A percentile compares a stretch with the other conserved stretches of the same genome.
Conservation (phyloP, 2,113 vertebrate genomes). For the Corythoichthys haematopterus region DNA sequence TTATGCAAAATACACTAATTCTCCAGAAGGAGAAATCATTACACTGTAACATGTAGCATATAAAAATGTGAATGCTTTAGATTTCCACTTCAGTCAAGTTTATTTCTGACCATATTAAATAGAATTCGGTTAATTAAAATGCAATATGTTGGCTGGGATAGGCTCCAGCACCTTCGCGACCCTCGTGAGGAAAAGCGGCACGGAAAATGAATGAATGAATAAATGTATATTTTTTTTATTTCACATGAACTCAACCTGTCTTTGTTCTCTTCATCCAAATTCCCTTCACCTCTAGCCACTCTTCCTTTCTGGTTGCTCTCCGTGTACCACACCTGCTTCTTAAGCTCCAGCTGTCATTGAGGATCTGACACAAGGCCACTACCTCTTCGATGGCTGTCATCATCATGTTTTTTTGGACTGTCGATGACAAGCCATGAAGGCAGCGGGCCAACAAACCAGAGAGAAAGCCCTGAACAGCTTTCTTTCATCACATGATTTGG, state of each 20-base stretch:
- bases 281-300: constrained; percentile 15
- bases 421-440: constrained; percentile 49
- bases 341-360: constrained; percentile 34
- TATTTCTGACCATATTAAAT: background rate
- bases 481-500: constrained; percentile 8
- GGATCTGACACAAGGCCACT: constrained; percentile 47
- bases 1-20: background rate
- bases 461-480: constrained; percentile 38
- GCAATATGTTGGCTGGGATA: too few relatives aligned
- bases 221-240: too few relatives aligned
- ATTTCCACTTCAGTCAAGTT: background rate
- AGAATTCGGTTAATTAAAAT: background rate
- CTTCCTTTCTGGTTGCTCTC: constrained; percentile 39
- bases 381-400: constrained; percentile 57
- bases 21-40: background rate
- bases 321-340: constrained; percentile 52
- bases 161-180: too few relatives aligned
- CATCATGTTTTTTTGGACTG: constrained; percentile 55
- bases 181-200: too few relatives aligned
- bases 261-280: constrained; percentile 28
- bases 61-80: background rate
- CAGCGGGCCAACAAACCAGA: constrained; percentile 46
- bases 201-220: too few relatives aligned
- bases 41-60: background rate
- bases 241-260: background rate